Conservation (phyloP, 2,888 invertebrate genomes). For the Acanthococcus lagerstroemiae region DNA sequence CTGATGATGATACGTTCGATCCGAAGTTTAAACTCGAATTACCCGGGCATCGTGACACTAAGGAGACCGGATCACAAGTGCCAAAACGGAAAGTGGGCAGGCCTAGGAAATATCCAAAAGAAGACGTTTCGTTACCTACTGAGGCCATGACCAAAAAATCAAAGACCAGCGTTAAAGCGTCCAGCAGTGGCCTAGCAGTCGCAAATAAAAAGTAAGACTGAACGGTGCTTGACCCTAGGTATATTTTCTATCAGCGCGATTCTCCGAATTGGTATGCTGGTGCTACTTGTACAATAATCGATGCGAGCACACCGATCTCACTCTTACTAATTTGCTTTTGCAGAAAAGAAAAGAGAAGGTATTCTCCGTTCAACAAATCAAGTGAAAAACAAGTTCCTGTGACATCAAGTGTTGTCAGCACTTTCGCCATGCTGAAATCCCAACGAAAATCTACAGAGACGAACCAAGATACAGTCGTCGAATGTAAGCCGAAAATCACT, state of each 20-base stretch:
- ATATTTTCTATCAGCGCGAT: too few relatives aligned
- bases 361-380: background rate
- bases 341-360: too few relatives aligned
- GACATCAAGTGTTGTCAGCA: constrained; percentile 1
- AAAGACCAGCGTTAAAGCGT: too few relatives aligned
- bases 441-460: constrained; percentile 19
- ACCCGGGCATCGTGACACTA: background rate
- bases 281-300: too few relatives aligned
- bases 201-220: too few relatives aligned
- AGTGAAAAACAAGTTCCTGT: constrained; percentile 19
- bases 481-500: constrained; percentile 47
- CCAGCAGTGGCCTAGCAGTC: too few relatives aligned
- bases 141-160: too few relatives aligned
- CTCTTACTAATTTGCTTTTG: too few relatives aligned
- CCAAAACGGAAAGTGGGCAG: constrained; percentile 74
- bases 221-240: too few relatives aligned
- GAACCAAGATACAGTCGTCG: background rate
- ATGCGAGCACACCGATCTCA: too few relatives aligned
- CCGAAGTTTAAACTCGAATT: background rate
- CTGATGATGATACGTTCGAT: background rate
- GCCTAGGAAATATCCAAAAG: constrained; percentile 57
- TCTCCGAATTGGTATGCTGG: too few relatives aligned
- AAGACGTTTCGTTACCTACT: background rate
- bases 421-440: constrained; percentile 8
- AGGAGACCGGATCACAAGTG: constrained; percentile 40